Percentiles rank a stretch among this genome's conserved stretches.
Conservation (phyloP, 2,888 invertebrate species). For the Pyrrhia umbra region DNA sequence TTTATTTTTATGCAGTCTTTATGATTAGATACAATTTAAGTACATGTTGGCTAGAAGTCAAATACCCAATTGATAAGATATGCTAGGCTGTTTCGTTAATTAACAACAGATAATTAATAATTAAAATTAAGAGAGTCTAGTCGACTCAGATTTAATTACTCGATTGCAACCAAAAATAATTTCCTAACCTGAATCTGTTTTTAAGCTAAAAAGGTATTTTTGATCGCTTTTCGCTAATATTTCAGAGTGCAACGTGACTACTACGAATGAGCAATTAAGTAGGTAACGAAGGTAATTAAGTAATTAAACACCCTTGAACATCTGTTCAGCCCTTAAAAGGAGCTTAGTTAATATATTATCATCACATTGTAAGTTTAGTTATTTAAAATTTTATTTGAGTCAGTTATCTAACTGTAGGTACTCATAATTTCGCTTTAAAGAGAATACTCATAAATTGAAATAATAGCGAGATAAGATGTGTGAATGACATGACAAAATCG, state of each 20-base stretch:
- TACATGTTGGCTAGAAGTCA: too few relatives aligned
- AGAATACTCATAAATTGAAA: not conserved
- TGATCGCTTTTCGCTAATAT: constrained; percentile 9
- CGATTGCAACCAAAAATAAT: too few relatives aligned
- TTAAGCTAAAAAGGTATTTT: not conserved
- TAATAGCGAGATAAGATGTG: not conserved
- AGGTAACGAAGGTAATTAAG: too few relatives aligned
- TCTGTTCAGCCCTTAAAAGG: not conserved
- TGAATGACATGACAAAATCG: constrained; percentile 2
- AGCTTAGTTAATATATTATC: not conserved
- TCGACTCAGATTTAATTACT: too few relatives aligned
- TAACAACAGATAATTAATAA: too few relatives aligned
- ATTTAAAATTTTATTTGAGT: not conserved
- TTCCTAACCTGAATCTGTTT: too few relatives aligned
- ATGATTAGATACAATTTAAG: too few relatives aligned
- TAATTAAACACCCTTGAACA: not conserved
- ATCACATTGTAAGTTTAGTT: constrained; percentile 5
- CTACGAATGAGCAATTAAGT: constrained; percentile 1
- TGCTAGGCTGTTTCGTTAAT: too few relatives aligned
- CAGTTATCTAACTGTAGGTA: not conserved
- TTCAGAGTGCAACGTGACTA: not conserved
- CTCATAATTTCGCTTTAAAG: not conserved
- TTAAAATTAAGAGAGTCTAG: too few relatives aligned
- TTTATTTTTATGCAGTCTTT: too few relatives aligned
- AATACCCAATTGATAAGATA: too few relatives aligned